Base-by-base conservation (phyloP, 64 coral and sea anemone genomes). In the Cladopsammia gracilis region DNA sequence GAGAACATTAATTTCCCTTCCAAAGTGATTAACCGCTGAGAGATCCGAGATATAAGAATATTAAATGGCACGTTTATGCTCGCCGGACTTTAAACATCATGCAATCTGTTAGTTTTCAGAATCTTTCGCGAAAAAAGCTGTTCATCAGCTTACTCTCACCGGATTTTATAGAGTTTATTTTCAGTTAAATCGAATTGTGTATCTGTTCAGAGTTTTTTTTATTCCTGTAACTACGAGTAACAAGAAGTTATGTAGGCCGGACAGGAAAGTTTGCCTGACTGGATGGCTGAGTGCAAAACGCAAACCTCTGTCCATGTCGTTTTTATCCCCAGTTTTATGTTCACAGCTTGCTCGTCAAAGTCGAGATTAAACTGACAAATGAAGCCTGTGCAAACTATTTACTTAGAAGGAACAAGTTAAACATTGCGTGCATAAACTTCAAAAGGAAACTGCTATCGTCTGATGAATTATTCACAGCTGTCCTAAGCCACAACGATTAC, bases 391-490 rank as follows among this genome's bases (percentile, higher is more conserved):
- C 18, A 25, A 84, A 24, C 50, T 18, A 20, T 48, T 84, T n/a
- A 13, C 46, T 14, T 49, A 15, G 60, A 44, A 23, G 80, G 19
- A 66, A 84, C 54, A 66, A 42, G 7, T 25, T 68, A 6, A 20
- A 12, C 43, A 67, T 84, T 84, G 80, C 80, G 80, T 84, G 80
- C 80, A 13, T 7, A n/a, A n/a, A 4, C 11, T 75, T 50, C 16
- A 62, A 48, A 13, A 84, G 23, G 80, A 67, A 34, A 45, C 45
- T 84, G 16, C 80, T 14, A 11, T 67, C 45, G 62, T 24, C 42
- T 23, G 43, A 50, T 84, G 62, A 84, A 84, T 84, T 84, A 84
- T 84, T 84, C 80, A 84, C 80, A 84, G 80, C 80, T 84, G 80
- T 62, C 62, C 60, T 10, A 24, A 49, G 58, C 80, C 62, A 84